Evolutionary conservation across 2,888 invertebrate genomes (phyloP).

Genomic region (Trichogramma evanescens): DNA sequence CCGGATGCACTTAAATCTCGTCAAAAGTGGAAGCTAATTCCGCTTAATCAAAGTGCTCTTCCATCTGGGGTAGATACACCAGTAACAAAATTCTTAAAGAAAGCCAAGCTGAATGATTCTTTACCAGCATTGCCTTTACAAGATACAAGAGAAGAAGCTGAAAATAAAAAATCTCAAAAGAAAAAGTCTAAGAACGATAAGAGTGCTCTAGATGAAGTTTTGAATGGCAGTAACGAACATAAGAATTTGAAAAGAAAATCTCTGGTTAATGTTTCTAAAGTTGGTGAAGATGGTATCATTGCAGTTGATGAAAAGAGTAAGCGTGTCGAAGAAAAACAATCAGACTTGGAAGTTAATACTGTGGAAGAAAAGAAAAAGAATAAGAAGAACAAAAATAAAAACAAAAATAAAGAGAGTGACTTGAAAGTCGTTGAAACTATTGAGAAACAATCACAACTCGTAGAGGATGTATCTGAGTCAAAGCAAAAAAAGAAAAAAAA

Average conservation of each 20-base stretch:
- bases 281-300: conserved; percentile 7
- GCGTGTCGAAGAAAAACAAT: conserved; percentile 4
- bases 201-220: background rate
- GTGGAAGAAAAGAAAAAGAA: conserved; percentile 7
- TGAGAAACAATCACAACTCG: background rate
- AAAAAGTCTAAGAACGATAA: conserved; percentile 7
- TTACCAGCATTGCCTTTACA: conserved; percentile 26
- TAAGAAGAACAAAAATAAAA: conserved; percentile 9
- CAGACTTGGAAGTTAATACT: background rate
- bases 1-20: conserved; percentile 2
- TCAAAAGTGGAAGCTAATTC: conserved; percentile 16
- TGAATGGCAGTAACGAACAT: background rate
- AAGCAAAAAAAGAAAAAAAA: conserved; percentile 10
- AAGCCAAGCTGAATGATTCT: conserved; percentile 35
- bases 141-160: background rate
- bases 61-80: conserved; percentile 25
- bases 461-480: background rate
- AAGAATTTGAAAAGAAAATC: conserved; percentile 23
- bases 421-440: background rate
- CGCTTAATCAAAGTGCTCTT: conserved; percentile 7
- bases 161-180: background rate
- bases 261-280: too few relatives aligned
- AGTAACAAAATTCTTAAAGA: conserved; percentile 31
- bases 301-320: background rate
- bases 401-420: background rate